Evolutionary conservation across 2,797 vertebrate genomes (phyloP), one percentile per base, ranked within the genome.

Genomic region (Silurus lanzhouensis): DNA sequence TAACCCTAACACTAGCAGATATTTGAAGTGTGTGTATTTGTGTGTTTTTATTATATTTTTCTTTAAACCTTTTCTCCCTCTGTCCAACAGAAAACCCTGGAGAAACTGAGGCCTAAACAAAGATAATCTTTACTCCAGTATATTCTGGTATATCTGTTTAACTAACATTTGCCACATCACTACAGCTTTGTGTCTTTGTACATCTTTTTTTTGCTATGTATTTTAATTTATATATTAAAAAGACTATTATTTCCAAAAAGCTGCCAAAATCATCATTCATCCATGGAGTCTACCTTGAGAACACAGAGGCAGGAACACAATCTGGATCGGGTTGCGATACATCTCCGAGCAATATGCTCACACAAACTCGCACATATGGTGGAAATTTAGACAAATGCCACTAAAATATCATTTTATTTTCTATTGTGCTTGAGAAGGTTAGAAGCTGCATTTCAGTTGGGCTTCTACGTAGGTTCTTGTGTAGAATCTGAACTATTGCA

Each of bases 81-180:
- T 81, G 66, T 52, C 61, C 61, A 66, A 63, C 78, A 66, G 78
- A 66, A 80, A 66, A 81, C 63, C 44, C 20, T 81, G 78, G 46
- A 81, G 78, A 81, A 66, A 19, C 46, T 48, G 6, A 12, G 44
- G 5, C 44, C 63, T 12, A 48, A 66, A 27, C 44, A 66, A 66
- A 79, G 12, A 17, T 66, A 15, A 52, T 19, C 58, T n/a, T 27
- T 22, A 25, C 6, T 52, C 44, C 61, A 52, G n/a, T 66, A 14
- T 9, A 48, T 25, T 27, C 3, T 52, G 48, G 48, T 52, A 52
- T 52, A 7, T 52, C 48, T 61, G 20, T 63, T 22, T 79, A 14
- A 15, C 12, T 31, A 48, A 76, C 25, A 9, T 57, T 57, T 77
- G 9, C 27, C 58, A 58, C 17, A 17, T 27, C 17, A 27, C n/a